Evolutionary conservation across 2,888 invertebrate species (phyloP), one percentile per base, ranked within the genome.

Genomic region (Lamproptera curius): DNA sequence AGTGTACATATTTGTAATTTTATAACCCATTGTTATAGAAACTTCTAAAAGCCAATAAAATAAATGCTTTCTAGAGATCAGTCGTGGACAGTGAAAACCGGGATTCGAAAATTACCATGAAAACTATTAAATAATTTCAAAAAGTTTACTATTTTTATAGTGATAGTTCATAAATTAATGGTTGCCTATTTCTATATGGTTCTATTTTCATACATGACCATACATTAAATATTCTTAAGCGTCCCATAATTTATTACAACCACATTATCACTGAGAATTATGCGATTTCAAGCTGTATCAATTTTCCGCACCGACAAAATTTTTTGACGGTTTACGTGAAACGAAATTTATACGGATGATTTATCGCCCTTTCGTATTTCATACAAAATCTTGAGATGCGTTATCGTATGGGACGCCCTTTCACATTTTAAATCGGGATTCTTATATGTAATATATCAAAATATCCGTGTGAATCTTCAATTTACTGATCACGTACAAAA

Each of bases 261-360:
- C 73, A 61, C 75, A 79, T 76, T 61, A 60, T 50, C 54, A 58
- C 62, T 63, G 57, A 62, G 62, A 65, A 75, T 74, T 67, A 72
- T 76, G 67, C 72, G 70, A 72, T 67, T 68, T 64, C 63, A 61
- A 60, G 64, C 68, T 73, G 67, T 80, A 85, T 83, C 82, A 81
- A 81, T 83, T 76, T 68, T 20, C 20, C 67, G 69, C 58, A 64
- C 73, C 76, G 83, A 86, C 84, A 84, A 82, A 75, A 20, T 81
- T 83, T 85, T 83, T 83, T 85, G 76, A 76, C 71, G 68, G 76
- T 76, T 73, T 80, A 83, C 83, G 83, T 85, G 86, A 85, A 83
- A 63, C 66, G 79, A 78, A 84, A 85, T 85, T 85, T 79, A 84
- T 85, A 77, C 76, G 75, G 72, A 69, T 74, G 76, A 86, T 86